Evolutionary conservation across 2,888 invertebrate genomes (phyloP), one percentile per base, ranked within the genome.

Genomic region (Argynnis bischoffii): DNA sequence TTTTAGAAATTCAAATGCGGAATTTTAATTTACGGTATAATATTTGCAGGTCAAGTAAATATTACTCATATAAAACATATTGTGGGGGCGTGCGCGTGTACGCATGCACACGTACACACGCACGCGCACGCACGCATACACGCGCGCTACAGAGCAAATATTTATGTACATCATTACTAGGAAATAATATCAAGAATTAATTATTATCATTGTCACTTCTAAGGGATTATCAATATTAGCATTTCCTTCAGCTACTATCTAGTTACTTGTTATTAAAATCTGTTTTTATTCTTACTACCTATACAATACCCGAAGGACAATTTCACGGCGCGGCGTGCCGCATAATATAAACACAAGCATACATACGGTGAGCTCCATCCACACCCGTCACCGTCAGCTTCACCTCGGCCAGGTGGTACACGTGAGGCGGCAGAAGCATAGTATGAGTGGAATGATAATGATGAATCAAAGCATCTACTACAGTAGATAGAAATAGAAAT

Each of bases 151-250:
- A 15, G 8, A 6, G 31, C 21, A 59, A 60, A 60, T 48, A 54
- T 55, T 48, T 53, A 51, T 8, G 35, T 35, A 35, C n/a, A 47
- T 41, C 65, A 5, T 31, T 18, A 21, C 53, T 47, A 54, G 54
- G 31, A 60, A 54, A 54, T 60, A 8, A 31, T 14, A 21, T 51
- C 26, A 16, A 47, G 8, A 14, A 16, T 46, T n/a, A 46, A 53
- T 53, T 15, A 26, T 11, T 1, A 47, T 46, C 46, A 47, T 5
- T 11, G 31, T 48, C 31, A n/a, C 48, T 21, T 18, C 18, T 14
- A 16, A 35, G 50, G 16, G 50, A 51, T 41, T 21, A 51, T 50
- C 18, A 31, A 35, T 8, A 41, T 53, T 14, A 15, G 2, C 8
- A 61, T 35, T 51, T 51, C 51, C 48, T 59, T 15, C 16, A 35